Evolutionary conservation across 2,888 invertebrate genomes (phyloP).

Genomic region (Andrena hattorfiana): DNA sequence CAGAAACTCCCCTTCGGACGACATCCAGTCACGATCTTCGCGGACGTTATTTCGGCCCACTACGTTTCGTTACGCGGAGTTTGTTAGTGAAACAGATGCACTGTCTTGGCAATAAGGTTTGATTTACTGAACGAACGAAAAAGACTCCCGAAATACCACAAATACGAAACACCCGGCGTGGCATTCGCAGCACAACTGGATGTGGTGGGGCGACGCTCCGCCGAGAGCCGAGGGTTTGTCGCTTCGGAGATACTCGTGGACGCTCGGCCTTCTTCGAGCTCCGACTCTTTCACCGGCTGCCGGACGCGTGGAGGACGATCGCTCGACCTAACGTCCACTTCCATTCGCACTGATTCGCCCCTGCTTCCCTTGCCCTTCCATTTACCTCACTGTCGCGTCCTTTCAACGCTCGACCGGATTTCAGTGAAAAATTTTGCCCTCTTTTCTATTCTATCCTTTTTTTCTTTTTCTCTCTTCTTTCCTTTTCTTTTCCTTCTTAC

Average conservation of each 20-base stretch:
- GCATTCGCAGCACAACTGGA: conserved; percentile 83
- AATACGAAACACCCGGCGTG: conserved; percentile 76
- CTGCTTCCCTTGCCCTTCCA: conserved; percentile 57
- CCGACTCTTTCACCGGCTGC: conserved; percentile 67
- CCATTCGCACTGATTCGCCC: conserved; percentile 74
- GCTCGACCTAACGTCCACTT: conserved; percentile 73
- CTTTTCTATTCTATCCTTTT: conserved; percentile 24
- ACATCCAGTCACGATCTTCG: neutral
- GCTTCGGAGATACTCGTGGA: conserved; percentile 73
- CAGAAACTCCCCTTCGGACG: neutral
- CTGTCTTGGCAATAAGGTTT: conserved; percentile 22
- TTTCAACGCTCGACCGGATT: conserved; percentile 51
- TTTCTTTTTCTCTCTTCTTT: conserved; percentile 15
- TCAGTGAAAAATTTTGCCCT: conserved; percentile 31
- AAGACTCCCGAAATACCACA: conserved; percentile 62
- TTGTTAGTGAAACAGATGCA: conserved; percentile 8
- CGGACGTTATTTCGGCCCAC: neutral
- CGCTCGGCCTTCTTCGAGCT: conserved; percentile 61
- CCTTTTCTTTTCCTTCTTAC: conserved; percentile 24
- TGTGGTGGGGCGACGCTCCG: conserved; percentile 77
- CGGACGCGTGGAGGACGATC: conserved; percentile 70
- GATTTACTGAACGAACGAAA: conserved; percentile 56
- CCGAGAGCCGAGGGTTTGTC: conserved; percentile 71
- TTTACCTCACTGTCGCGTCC: conserved; percentile 45
- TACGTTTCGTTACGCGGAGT: neutral